phyloP scores from a whole-genome alignment of 1,140 invertebrate species.

The Cotesia glomerata region DNA sequence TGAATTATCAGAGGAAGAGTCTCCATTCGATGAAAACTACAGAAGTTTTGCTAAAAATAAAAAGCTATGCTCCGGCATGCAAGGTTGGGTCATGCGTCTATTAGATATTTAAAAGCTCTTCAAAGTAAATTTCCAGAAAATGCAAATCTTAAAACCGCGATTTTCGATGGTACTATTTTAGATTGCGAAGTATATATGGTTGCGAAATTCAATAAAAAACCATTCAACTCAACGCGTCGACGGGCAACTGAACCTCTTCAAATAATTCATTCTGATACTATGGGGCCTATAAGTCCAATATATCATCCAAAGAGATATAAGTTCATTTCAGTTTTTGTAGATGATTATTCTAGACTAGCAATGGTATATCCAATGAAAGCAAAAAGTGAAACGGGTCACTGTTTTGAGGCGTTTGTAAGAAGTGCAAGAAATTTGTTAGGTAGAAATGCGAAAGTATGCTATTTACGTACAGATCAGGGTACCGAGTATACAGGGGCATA shows the following conservation, averaged over 20 bases:
- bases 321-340: slow-evolving; percentile 32
- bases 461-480: slow-evolving; percentile 19
- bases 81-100: slow-evolving; percentile 32
- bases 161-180: slow-evolving; percentile 30
- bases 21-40: slow-evolving; percentile 17
- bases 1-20: not conserved
- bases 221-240: slow-evolving; percentile 25
- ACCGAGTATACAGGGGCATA: slow-evolving; percentile 29
- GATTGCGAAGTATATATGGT: slow-evolving; percentile 35
- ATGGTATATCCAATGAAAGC: slow-evolving; percentile 30
- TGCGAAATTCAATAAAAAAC: slow-evolving; percentile 33
- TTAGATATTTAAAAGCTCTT: slow-evolving; percentile 30
- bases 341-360: slow-evolving; percentile 29
- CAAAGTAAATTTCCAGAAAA: slow-evolving; percentile 25
- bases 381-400: slow-evolving; percentile 27
- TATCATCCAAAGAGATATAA: not conserved
- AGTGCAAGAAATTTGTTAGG: slow-evolving; percentile 28
- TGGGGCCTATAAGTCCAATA: slow-evolving; percentile 26
- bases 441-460: slow-evolving; percentile 11
- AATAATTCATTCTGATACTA: slow-evolving; percentile 29
- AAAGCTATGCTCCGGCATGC: slow-evolving; percentile 37
- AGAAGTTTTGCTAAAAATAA: slow-evolving; percentile 27
- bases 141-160: slow-evolving; percentile 20
- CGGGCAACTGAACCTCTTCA: slow-evolving; percentile 30
- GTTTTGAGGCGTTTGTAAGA: slow-evolving; percentile 26